Conservation (phyloP, 2,797 vertebrate species). For the Jordanella pulchra region DNA sequence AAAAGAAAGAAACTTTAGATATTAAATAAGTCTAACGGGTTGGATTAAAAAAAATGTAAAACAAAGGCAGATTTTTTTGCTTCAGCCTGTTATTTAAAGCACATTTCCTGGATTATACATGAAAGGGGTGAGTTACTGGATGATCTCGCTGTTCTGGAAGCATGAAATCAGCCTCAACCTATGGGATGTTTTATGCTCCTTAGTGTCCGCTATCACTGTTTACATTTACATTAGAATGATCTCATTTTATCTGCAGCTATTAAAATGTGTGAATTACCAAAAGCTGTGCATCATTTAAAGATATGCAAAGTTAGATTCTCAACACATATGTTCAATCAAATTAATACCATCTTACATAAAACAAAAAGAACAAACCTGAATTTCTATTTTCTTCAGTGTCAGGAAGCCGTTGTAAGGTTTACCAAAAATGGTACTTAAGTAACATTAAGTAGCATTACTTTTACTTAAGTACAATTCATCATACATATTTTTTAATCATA, state of each 20-base stretch:
- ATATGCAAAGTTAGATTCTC: slow-evolving; percentile 30
- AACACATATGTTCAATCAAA: slow-evolving; percentile 5
- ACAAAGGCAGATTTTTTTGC: background rate
- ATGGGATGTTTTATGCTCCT: slow-evolving; percentile 46
- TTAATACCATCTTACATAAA: background rate
- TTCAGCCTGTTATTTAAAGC: background rate
- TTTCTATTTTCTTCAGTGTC: background rate
- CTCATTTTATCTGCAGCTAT: slow-evolving; percentile 76
- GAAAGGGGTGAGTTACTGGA: slow-evolving; percentile 20
- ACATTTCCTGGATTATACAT: slow-evolving; percentile 18
- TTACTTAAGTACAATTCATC: no score
- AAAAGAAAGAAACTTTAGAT: no score
- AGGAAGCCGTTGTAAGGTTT: no score
- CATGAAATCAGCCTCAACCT: slow-evolving; percentile 45
- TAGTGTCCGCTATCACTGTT: slow-evolving; percentile 49
- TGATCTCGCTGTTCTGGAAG: slow-evolving; percentile 30
- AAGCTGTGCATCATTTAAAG: slow-evolving; percentile 51
- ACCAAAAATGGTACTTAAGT: no score
- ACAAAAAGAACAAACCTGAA: background rate
- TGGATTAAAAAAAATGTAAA: background rate
- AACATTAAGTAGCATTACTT: no score
- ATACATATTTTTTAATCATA: no score
- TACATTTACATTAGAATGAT: slow-evolving; percentile 62
- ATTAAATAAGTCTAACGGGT: no score
- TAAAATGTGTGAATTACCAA: slow-evolving; percentile 66